phyloP scores from a whole-genome alignment of 1,140 invertebrate species.

The Bradysia coprophila region DNA sequence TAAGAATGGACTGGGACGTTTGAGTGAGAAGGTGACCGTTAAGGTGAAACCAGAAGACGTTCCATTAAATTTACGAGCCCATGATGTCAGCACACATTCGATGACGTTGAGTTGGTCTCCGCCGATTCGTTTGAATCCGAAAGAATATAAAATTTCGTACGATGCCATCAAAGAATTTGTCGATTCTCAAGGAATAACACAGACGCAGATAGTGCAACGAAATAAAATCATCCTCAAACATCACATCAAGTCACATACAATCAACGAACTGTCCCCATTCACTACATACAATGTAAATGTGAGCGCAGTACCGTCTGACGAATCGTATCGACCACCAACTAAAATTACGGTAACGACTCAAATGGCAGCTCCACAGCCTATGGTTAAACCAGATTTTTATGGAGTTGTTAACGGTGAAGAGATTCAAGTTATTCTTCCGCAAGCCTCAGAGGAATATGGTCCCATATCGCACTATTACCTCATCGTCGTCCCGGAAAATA shows the following conservation, averaged over 20 bases:
- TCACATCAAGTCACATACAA: conserved; percentile 45
- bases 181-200: conserved; percentile 81
- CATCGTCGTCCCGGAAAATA: conserved; percentile 85
- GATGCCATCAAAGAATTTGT: conserved; percentile 90
- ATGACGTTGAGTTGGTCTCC: conserved; percentile 84
- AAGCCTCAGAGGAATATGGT: conserved; percentile 97
- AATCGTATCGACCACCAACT: conserved; percentile 69
- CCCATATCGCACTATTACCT: conserved; percentile 95
- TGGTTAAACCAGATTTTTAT: conserved; percentile 88
- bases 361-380: conserved; percentile 89
- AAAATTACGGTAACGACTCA: conserved; percentile 91
- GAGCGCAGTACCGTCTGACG: conserved; percentile 70
- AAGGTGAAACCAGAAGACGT: conserved; percentile 84
- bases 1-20: conserved; percentile 44
- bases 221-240: conserved; percentile 52
- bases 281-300: conserved; percentile 91
- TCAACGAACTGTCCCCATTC: conserved; percentile 79
- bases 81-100: conserved; percentile 73
- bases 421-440: conserved; percentile 78
- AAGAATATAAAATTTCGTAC: conserved; percentile 80
- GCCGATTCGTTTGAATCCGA: conserved; percentile 76
- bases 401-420: conserved; percentile 71
- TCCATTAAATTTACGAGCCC: conserved; percentile 65
- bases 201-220: conserved; percentile 62
- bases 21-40: conserved; percentile 64